phyloP scores from a whole-genome alignment of 2,797 vertebrate genomes.

The Argentina silus region DNA sequence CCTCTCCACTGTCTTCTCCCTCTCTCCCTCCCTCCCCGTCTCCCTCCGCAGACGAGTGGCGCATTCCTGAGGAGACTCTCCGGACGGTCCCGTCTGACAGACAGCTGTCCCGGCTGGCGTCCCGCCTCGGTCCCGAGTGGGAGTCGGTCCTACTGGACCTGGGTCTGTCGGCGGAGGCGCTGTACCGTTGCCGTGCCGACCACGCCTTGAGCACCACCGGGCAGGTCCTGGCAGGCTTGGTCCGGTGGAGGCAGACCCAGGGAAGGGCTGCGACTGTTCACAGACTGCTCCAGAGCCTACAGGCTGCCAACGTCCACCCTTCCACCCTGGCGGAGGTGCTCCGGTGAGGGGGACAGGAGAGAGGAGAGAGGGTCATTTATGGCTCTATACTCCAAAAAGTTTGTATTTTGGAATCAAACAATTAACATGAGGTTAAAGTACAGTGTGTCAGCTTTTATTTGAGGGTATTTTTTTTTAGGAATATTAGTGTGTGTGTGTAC shows the following conservation, averaged over 20 bases:
- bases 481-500: too few species aligned
- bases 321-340: constrained; percentile 78
- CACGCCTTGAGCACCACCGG: constrained; percentile 80
- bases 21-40: neutral
- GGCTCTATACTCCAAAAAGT: too few species aligned
- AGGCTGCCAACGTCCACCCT: constrained; percentile 74
- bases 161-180: constrained; percentile 80
- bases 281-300: constrained; percentile 76
- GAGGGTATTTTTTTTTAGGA: too few species aligned
- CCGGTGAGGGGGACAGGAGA: constrained; percentile 50
- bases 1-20: neutral
- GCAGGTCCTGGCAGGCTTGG: constrained; percentile 83
- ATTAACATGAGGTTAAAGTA: too few species aligned
- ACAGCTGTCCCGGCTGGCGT: constrained; percentile 85
- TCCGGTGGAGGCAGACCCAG: constrained; percentile 83
- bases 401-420: too few species aligned
- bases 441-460: too few species aligned
- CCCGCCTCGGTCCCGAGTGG: constrained; percentile 84
- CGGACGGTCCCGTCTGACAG: constrained; percentile 81
- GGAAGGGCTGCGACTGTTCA: constrained; percentile 83
- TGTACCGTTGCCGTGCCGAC: constrained; percentile 87
- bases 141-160: constrained; percentile 84
- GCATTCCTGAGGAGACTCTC: constrained; percentile 70
- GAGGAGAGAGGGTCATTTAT: neutral
- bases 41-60: constrained; percentile 56